Conservation (phyloP, 1,140 invertebrate genomes). For the Pentalonia nigronervosa region DNA sequence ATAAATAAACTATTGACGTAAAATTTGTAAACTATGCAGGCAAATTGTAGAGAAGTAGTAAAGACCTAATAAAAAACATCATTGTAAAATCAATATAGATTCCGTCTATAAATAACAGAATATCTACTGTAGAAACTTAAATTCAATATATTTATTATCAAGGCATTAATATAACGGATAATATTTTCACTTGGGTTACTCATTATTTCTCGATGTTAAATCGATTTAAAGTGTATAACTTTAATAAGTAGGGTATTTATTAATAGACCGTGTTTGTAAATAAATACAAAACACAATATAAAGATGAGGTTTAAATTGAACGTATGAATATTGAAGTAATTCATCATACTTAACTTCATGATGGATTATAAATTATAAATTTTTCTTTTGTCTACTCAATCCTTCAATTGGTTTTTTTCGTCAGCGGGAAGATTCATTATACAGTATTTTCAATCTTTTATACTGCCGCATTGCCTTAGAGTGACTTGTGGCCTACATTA, state of each 20-base stretch:
- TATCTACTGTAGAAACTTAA: neutral
- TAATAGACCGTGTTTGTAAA: neutral
- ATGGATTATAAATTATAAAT: neutral
- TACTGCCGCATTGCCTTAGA: neutral
- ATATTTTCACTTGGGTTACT: neutral
- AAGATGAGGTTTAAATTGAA: neutral
- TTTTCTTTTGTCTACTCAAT: neutral
- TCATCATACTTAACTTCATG: neutral
- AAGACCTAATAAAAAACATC: neutral
- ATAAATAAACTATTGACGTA: neutral
- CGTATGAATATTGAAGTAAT: neutral
- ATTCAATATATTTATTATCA: neutral
- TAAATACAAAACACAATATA: neutral
- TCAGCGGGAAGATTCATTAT: neutral
- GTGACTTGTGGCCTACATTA: neutral
- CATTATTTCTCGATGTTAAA: neutral
- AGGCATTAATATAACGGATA: neutral
- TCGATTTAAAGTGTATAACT: neutral
- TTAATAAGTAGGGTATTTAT: slow-evolving; percentile 25
- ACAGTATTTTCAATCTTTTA: neutral
- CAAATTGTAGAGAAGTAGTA: neutral
- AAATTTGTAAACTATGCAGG: neutral
- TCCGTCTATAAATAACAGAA: neutral
- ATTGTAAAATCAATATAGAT: neutral
- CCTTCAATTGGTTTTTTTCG: neutral